A percentile compares a stretch with the other conserved stretches of the same genome.
Conservation (phyloP, 2,797 vertebrate genomes). For the Bufotes viridis region DNA sequence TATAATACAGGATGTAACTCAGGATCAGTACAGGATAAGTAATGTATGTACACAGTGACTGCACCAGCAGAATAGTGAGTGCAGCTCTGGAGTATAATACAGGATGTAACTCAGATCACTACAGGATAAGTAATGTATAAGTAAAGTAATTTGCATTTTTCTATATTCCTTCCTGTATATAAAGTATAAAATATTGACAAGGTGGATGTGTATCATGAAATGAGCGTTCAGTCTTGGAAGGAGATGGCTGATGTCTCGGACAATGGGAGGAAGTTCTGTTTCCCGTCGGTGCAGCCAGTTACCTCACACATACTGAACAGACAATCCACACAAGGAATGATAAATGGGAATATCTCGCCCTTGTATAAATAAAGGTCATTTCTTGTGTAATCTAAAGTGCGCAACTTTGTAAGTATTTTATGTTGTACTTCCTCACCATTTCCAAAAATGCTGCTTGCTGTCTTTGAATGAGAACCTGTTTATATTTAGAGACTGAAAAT, state of each 20-base stretch:
- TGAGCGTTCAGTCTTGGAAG: neutral
- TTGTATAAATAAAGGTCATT: neutral
- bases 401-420: neutral
- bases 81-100: too few relatives aligned
- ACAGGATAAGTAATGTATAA: too few relatives aligned
- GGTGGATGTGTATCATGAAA: neutral
- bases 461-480: neutral
- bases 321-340: neutral
- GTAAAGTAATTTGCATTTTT: too few relatives aligned
- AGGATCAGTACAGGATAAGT: too few relatives aligned
- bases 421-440: neutral
- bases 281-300: neutral
- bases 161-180: neutral
- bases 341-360: neutral
- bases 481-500: too few relatives aligned
- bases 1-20: too few relatives aligned
- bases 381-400: neutral
- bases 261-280: slow-evolving; percentile 1
- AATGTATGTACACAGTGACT: too few relatives aligned
- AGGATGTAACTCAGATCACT: too few relatives aligned
- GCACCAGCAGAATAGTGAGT: too few relatives aligned
- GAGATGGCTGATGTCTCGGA: neutral
- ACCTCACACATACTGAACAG: neutral
- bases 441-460: neutral
- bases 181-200: neutral